phyloP scores from a whole-genome alignment of 2,113 vertebrate genomes.

The Talpa occidentalis region DNA sequence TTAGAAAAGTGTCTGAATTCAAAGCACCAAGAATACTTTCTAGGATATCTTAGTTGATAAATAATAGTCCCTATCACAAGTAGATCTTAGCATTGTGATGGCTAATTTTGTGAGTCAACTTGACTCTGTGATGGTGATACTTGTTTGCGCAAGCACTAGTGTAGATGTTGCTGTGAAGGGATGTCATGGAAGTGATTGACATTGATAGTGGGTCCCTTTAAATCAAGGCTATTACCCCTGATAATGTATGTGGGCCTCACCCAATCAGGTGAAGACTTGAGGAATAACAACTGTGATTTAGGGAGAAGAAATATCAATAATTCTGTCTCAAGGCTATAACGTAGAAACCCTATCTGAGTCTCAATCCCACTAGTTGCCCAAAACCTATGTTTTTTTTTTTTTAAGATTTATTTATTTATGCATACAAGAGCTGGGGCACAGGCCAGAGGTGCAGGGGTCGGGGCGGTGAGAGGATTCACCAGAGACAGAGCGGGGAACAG shows the following conservation, averaged over 20 bases:
- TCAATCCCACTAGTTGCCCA: neutral
- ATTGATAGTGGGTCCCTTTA: neutral
- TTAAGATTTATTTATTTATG: too few relatives aligned
- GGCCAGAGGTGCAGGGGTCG: too few relatives aligned
- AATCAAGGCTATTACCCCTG: neutral
- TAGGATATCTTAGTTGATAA: neutral
- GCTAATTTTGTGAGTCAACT: neutral
- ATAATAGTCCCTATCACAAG: neutral
- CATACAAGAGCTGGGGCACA: too few relatives aligned
- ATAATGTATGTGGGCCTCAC: neutral
- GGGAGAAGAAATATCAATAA: neutral
- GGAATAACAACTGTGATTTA: neutral
- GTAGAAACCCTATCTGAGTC: neutral
- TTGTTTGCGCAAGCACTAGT: neutral
- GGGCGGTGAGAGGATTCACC: too few relatives aligned
- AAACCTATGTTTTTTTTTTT: too few relatives aligned
- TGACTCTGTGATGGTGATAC: too few relatives aligned
- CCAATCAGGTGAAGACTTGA: neutral
- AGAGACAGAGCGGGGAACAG: too few relatives aligned
- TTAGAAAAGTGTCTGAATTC: neutral
- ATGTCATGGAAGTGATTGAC: neutral
- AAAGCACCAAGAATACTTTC: neutral
- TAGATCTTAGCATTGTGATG: neutral
- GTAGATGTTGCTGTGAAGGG: neutral
- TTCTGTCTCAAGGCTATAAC: neutral